These are phyloP conservation scores for Platycheirus albimanus DNA, from an alignment of 2,888 invertebrate genomes.

Conservation along the genomic window DNA sequence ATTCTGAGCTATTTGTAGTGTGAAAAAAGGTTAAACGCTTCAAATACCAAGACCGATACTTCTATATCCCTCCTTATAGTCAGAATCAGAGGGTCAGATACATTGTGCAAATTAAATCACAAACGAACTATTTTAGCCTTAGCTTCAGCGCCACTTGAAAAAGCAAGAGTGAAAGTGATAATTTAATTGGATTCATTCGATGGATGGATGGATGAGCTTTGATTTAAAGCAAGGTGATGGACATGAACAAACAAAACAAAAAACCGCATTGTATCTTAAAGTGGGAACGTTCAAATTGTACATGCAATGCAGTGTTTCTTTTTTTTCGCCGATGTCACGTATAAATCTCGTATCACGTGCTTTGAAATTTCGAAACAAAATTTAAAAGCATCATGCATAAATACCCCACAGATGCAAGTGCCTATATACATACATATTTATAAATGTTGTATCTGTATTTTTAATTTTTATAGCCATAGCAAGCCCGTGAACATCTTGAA, in stretches of 20 bases:
- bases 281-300: not conserved
- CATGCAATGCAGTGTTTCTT: not conserved
- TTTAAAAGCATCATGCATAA: not conserved
- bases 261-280: not conserved
- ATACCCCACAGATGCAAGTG: not conserved
- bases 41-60: slow-evolving; percentile 10
- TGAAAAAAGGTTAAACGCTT: slow-evolving; percentile 39
- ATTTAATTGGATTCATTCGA: slow-evolving; percentile 40
- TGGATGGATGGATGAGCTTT: slow-evolving; percentile 24
- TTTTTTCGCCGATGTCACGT: not conserved
- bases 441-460: too few species aligned
- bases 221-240: slow-evolving; percentile 11
- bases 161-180: slow-evolving; percentile 19
- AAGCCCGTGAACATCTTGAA: slow-evolving; percentile 31
- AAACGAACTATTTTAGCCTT: too few species aligned
- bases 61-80: not conserved
- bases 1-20: slow-evolving; percentile 29
- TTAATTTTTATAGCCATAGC: too few species aligned
- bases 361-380: slow-evolving; percentile 17
- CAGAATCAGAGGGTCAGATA: slow-evolving; percentile 4
- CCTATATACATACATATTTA: too few species aligned
- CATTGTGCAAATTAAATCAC: slow-evolving; percentile 30
- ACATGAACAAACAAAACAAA: not conserved
- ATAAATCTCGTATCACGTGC: slow-evolving; percentile 40
- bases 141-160: slow-evolving; percentile 23